phyloP scores from a whole-genome alignment of 2,797 vertebrate species.

The Neosilurus mollespiculum region DNA sequence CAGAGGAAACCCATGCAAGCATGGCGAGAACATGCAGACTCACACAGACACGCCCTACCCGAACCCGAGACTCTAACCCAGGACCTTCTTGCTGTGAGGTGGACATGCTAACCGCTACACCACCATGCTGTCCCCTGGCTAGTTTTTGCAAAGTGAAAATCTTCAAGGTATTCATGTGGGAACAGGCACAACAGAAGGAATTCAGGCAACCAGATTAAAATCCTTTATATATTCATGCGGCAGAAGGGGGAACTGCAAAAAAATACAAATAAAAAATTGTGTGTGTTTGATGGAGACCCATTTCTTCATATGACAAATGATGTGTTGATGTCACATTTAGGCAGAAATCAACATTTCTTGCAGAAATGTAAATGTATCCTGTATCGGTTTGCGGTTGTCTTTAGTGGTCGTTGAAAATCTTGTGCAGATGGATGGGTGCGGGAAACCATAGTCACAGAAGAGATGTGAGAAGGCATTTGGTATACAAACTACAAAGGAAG shows the following conservation, averaged over 20 bases:
- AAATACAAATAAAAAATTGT: not conserved
- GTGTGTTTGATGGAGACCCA: not conserved
- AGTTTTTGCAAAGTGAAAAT: not conserved
- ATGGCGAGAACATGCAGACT: too few species aligned
- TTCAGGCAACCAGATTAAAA: not conserved
- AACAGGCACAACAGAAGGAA: not conserved
- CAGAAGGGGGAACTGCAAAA: not conserved
- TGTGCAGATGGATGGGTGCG: constrained; percentile 72
- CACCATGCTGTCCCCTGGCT: not conserved
- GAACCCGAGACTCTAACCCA: too few species aligned
- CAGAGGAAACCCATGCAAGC: too few species aligned
- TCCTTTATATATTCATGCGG: not conserved
- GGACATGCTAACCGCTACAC: too few species aligned
- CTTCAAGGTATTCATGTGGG: not conserved
- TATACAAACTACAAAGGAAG: constrained; percentile 76
- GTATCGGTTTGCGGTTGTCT: constrained; percentile 60
- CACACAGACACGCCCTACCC: too few species aligned
- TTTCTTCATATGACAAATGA: constrained; percentile 2
- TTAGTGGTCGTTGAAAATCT: constrained; percentile 63
- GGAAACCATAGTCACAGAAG: constrained; percentile 72
- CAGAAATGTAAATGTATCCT: constrained; percentile 56
- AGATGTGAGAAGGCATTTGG: constrained; percentile 69
- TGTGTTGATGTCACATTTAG: constrained; percentile 13
- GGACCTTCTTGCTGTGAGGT: too few species aligned
- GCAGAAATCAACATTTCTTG: constrained; percentile 52